Conservation (phyloP, 1,140 invertebrate species). For the Drosophila subobscura region DNA sequence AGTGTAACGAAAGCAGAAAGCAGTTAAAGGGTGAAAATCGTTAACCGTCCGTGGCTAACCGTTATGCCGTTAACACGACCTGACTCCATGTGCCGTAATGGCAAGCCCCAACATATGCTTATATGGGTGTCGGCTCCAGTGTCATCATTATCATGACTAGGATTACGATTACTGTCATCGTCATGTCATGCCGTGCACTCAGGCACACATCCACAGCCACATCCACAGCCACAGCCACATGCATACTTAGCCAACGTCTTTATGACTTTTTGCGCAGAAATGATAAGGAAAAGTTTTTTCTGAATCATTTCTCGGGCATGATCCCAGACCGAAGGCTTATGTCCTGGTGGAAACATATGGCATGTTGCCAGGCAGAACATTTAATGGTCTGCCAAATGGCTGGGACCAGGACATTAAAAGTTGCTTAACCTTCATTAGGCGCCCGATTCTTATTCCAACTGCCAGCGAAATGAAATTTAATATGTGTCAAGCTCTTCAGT, state of each 20-base stretch:
- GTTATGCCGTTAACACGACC: slow-evolving; percentile 14
- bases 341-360: slow-evolving; percentile 76
- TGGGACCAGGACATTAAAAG: slow-evolving; percentile 68
- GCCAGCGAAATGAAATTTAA: slow-evolving; percentile 73
- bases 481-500: slow-evolving; percentile 56
- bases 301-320: slow-evolving; percentile 19
- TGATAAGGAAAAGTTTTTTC: slow-evolving; percentile 77
- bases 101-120: slow-evolving; percentile 53
- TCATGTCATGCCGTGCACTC: slow-evolving; percentile 47
- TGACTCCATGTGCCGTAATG: slow-evolving; percentile 8
- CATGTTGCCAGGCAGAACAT: slow-evolving; percentile 81
- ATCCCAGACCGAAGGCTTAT: slow-evolving; percentile 32
- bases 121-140: slow-evolving; percentile 40
- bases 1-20: background rate
- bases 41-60: slow-evolving; percentile 9
- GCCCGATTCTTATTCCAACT: slow-evolving; percentile 50
- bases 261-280: slow-evolving; percentile 71
- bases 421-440: slow-evolving; percentile 81
- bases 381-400: slow-evolving; percentile 79
- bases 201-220: slow-evolving; percentile 22
- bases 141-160: slow-evolving; percentile 73
- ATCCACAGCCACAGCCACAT: background rate
- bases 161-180: slow-evolving; percentile 68
- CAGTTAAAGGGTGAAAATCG: slow-evolving; percentile 21
- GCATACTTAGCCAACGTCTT: slow-evolving; percentile 46